phyloP scores from a whole-genome alignment of 1,140 invertebrate species.

The Apis cerana region DNA sequence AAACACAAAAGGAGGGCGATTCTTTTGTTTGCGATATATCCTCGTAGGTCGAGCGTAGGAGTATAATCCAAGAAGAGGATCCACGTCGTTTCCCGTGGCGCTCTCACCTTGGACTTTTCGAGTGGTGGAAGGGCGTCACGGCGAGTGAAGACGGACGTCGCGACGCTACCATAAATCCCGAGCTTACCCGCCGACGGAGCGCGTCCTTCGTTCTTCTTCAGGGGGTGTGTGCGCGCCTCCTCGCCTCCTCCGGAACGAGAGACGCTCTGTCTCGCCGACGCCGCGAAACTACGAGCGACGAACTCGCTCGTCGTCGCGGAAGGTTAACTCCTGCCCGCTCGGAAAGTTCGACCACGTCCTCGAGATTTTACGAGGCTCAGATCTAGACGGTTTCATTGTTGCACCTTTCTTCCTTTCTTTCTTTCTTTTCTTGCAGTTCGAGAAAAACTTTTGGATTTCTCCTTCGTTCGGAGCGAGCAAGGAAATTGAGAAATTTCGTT shows the following conservation, averaged over 20 bases:
- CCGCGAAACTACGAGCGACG: conserved; percentile 38
- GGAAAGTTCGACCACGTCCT: conserved; percentile 77
- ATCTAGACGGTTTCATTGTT: conserved; percentile 33
- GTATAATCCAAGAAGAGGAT: conserved; percentile 50
- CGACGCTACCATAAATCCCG: conserved; percentile 80
- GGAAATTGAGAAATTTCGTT: no score
- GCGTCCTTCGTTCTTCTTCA: conserved; percentile 67
- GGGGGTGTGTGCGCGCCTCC: conserved; percentile 21
- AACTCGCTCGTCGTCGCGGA: conserved; percentile 67
- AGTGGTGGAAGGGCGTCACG: conserved; percentile 79
- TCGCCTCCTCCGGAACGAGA: conserved; percentile 45
- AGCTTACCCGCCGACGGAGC: conserved; percentile 77
- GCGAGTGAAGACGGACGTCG: conserved; percentile 82
- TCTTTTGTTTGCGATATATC: conserved; percentile 5
- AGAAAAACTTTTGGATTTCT: no score
- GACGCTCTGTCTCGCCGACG: conserved; percentile 8
- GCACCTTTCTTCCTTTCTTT: neutral
- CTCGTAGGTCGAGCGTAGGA: conserved; percentile 23
- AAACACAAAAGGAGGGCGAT: no score
- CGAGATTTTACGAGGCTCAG: conserved; percentile 67
- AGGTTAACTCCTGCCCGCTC: conserved; percentile 74
- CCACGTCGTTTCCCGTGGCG: conserved; percentile 49
- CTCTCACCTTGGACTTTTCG: conserved; percentile 72
- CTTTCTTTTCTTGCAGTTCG: no score
- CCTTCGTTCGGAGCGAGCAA: no score